These are phyloP conservation scores for Andrena bucephala DNA, from an alignment of 2,888 invertebrate species.

Conservation along the genomic window DNA sequence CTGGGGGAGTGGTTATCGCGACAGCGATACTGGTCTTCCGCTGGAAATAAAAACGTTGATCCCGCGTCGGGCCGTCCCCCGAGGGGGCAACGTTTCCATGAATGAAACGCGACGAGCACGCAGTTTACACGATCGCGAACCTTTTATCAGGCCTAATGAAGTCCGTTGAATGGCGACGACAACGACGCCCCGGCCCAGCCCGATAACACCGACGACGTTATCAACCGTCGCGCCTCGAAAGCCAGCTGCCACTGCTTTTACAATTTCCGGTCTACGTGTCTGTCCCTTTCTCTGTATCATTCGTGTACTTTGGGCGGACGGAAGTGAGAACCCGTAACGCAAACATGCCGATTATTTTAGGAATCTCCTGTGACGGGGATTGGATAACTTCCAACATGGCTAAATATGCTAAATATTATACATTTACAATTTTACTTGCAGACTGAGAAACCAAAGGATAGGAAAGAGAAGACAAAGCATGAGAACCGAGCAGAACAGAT, in stretches of 20 bases:
- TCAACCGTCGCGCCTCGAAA: constrained; percentile 56
- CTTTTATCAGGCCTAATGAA: constrained; percentile 67
- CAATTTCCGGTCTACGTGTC: constrained; percentile 41
- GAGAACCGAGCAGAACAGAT: no score
- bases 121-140: constrained; percentile 57
- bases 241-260: constrained; percentile 63
- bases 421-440: no score
- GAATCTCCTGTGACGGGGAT: no score
- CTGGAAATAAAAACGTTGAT: constrained; percentile 61
- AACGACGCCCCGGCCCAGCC: constrained; percentile 49
- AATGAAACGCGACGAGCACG: constrained; percentile 69
- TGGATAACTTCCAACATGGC: no score
- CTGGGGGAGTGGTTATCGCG: constrained; percentile 58
- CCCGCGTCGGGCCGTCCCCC: constrained; percentile 43
- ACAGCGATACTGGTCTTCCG: constrained; percentile 69
- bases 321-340: no score
- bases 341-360: no score
- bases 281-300: not conserved
- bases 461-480: no score
- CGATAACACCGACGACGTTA: constrained; percentile 65
- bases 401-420: no score
- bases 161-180: constrained; percentile 55
- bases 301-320: no score
- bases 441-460: no score
- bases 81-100: constrained; percentile 64